Base-by-base conservation (phyloP, 92 coral and sea anemone genomes). In the Metridium senile region DNA sequence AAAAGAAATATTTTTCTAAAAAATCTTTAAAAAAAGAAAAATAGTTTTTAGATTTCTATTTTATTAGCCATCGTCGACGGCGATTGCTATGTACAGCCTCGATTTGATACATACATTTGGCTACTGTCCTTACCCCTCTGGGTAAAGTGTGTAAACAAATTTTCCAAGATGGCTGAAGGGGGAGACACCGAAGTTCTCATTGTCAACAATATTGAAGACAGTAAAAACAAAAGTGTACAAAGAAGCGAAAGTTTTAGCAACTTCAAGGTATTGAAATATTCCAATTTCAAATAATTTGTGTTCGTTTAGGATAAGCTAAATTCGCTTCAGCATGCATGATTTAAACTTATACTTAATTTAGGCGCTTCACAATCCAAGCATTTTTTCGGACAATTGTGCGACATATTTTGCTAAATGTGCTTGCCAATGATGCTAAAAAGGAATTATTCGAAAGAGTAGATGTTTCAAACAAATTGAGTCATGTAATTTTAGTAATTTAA, bases 111-210 rank as follows among this genome's bases (percentile, higher is more conserved):
- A 16, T 29, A 28, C 45, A 63, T 3, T 21, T 28, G 0, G 1
- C 30, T 29, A 22, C 69, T 63, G 23, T 16, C 69, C 69, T 1
- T 20, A 0, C 69, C 69, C 69, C 1, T 20, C 1, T 13, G 2
- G 11, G 69, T 63, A 16, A 59, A 7, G n/a, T 27, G 16, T 63
- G 45, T 63, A 63, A 63, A 29, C 43, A 30, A 63, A 26, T 8
- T 54, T 2, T n/a, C 17, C 9, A 61, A 21, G 33, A 63, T 63
- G 69, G 69, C 69, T 21, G 69, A 63, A 21, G 69, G 69, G 13
- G 18, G 33, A 4, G 69, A 63, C 23, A 30, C 69, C 27, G 69
- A 63, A 6, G 69, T 63, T 63, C 69, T 63, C 23, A 63, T 63
- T 21, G 69, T 63, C 1, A 29, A 63, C 28, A 30, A 63, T 31